A percentile compares a stretch with the other conserved stretches of the same genome.
Evolutionary conservation across 2,113 vertebrate genomes (phyloP).

Genomic region (Nansenia antarctica): DNA sequence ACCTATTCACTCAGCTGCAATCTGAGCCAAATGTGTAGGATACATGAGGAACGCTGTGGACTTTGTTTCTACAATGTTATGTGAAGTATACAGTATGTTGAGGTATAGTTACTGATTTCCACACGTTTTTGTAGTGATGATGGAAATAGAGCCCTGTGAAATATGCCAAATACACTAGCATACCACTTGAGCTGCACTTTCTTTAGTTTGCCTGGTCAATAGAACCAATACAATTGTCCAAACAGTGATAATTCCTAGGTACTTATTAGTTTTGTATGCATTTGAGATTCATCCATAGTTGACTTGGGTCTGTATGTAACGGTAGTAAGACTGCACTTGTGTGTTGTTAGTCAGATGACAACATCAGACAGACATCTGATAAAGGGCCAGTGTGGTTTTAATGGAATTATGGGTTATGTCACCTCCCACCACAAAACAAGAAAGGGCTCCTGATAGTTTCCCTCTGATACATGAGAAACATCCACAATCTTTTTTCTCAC

Average conservation of each 20-base stretch:
- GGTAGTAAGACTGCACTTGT: no score
- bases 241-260: no score
- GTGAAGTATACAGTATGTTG: no score
- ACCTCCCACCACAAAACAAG: conserved; percentile 68
- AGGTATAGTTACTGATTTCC: no score
- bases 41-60: not conserved
- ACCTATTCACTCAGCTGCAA: not conserved
- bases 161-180: no score
- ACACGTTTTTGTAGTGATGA: no score
- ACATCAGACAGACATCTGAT: not conserved
- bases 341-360: not conserved
- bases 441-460: conserved; percentile 51
- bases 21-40: not conserved
- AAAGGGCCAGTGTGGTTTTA: conserved; percentile 66
- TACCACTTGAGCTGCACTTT: no score
- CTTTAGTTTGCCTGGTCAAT: no score
- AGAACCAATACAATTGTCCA: no score
- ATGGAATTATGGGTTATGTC: conserved; percentile 77
- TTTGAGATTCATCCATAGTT: not conserved
- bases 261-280: no score
- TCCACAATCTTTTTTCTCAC: conserved; percentile 66
- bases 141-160: no score
- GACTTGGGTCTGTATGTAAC: no score
- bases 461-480: conserved; percentile 64
- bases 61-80: not conserved